Percentiles rank a stretch among this genome's conserved stretches.
phyloP scores from a whole-genome alignment of 1,140 invertebrate genomes.

The Triops cancriformis region DNA sequence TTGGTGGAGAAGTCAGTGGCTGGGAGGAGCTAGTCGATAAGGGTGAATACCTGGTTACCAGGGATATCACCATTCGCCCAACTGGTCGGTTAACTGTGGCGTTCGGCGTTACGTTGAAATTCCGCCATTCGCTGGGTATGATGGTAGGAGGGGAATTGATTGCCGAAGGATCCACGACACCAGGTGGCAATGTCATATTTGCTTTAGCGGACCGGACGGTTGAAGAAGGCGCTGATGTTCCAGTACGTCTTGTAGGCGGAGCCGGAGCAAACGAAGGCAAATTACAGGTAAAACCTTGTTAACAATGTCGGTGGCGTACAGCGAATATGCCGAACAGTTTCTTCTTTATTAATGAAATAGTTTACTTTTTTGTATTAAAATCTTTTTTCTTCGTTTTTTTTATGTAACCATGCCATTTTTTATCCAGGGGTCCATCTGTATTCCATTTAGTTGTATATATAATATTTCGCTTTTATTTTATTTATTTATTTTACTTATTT shows the following conservation, averaged over 20 bases:
- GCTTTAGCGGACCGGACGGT: constrained; percentile 54
- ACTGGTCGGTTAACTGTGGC: constrained; percentile 76
- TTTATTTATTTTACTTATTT: constrained; percentile 32
- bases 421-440: too few relatives aligned
- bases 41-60: constrained; percentile 71
- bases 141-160: constrained; percentile 85
- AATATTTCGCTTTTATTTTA: too few relatives aligned
- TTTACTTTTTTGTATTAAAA: too few relatives aligned
- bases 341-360: too few relatives aligned
- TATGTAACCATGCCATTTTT: too few relatives aligned
- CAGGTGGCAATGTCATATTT: constrained; percentile 45
- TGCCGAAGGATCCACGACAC: constrained; percentile 52
- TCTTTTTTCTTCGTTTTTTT: too few relatives aligned
- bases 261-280: constrained; percentile 64
- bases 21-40: constrained; percentile 57
- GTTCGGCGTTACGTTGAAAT: constrained; percentile 71
- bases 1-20: constrained; percentile 84
- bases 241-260: constrained; percentile 67
- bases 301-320: background rate
- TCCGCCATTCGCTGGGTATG: constrained; percentile 82
- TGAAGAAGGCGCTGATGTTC: constrained; percentile 40
- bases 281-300: constrained; percentile 52
- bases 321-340: too few relatives aligned
- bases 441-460: too few relatives aligned
- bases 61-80: constrained; percentile 84